Percentiles rank a stretch among this genome's conserved stretches.
Evolutionary conservation across 1,140 invertebrate genomes (phyloP).

Genomic region (Cherax quadricarinatus): DNA sequence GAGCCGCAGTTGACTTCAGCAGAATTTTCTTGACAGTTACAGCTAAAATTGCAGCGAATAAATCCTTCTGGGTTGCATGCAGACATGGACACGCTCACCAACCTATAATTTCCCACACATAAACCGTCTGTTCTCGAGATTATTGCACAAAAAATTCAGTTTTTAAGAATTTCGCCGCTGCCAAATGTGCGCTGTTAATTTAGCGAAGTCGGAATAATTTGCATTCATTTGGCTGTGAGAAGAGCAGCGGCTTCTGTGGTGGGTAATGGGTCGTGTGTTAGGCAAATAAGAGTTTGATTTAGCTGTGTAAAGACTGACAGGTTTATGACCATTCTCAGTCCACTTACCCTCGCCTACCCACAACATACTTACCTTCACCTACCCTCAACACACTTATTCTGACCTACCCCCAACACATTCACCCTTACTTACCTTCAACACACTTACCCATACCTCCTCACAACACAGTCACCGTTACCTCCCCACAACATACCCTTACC

Average conservation of each 20-base stretch:
- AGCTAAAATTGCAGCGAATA: constrained; percentile 25
- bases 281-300: constrained; percentile 26
- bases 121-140: constrained; percentile 22
- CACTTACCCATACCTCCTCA: too few species aligned
- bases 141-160: constrained; percentile 14
- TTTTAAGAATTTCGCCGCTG: not conserved
- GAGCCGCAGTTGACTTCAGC: not conserved
- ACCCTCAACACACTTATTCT: too few species aligned
- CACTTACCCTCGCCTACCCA: too few species aligned
- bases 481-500: too few species aligned
- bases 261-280: constrained; percentile 26
- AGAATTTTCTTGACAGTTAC: constrained; percentile 31
- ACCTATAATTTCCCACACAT: constrained; percentile 42
- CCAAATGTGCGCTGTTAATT: constrained; percentile 34
- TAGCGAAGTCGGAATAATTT: constrained; percentile 44
- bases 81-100: constrained; percentile 23
- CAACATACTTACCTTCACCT: too few species aligned
- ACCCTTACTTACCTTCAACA: too few species aligned
- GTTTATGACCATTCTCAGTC: not conserved
- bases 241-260: constrained; percentile 16
- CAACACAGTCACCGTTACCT: too few species aligned
- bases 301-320: not conserved
- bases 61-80: constrained; percentile 7
- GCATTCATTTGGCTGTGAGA: constrained; percentile 23
- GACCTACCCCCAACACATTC: too few species aligned